Percentiles rank a stretch among this genome's conserved stretches.
Evolutionary conservation across 2,113 vertebrate genomes (phyloP).

Genomic region (Eurystomus gularis): DNA sequence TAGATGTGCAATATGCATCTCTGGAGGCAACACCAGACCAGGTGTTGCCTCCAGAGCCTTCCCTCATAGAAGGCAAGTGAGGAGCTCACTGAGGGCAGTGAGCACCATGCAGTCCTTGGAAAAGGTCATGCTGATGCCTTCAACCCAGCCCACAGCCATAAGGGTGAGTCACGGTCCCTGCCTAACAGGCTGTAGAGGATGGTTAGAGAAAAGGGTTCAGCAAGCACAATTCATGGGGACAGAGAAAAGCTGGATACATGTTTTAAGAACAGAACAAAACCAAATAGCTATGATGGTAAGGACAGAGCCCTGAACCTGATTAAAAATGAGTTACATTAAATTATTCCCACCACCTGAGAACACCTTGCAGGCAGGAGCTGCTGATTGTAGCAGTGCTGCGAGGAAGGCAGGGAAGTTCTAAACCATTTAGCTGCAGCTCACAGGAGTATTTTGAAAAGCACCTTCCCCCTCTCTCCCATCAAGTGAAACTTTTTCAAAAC

Average conservation of each 20-base stretch:
- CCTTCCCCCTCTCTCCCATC: not conserved
- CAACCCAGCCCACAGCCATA: fast-evolving
- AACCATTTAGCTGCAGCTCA: too few relatives aligned
- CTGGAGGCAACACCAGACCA: not conserved
- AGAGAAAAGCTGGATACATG: too few relatives aligned
- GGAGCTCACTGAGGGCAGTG: not conserved
- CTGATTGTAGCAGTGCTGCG: not conserved
- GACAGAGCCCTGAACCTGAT: not conserved
- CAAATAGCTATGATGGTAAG: not conserved
- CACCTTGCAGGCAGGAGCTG: not conserved
- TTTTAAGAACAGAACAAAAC: not conserved
- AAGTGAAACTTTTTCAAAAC: not conserved
- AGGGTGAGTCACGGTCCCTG: not conserved
- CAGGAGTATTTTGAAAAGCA: not conserved
- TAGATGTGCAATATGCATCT: too few relatives aligned
- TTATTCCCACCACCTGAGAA: not conserved
- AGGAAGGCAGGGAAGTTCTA: not conserved
- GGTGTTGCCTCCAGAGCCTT: too few relatives aligned
- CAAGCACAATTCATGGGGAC: not conserved
- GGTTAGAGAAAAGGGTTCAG: not conserved
- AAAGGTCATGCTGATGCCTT: not conserved
- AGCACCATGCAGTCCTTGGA: not conserved
- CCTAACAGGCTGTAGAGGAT: too few relatives aligned
- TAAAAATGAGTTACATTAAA: not conserved
- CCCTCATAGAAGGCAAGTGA: not conserved